phyloP scores from a whole-genome alignment of 2,797 vertebrate species.

The Gadopsis bispinosus region DNA sequence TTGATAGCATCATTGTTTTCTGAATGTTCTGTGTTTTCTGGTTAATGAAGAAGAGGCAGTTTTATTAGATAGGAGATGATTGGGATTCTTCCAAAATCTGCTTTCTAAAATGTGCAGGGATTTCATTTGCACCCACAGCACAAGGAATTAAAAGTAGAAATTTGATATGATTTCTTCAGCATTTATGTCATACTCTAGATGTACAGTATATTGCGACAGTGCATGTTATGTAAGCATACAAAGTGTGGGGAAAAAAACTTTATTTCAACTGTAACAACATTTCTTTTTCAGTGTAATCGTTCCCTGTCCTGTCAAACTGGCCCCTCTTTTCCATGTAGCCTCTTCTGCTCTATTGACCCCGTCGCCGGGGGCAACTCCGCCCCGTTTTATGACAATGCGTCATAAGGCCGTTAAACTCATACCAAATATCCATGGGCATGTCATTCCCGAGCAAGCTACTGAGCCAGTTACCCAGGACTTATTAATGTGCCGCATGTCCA shows the following conservation, averaged over 20 bases:
- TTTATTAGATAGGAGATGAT: slow-evolving; percentile 12
- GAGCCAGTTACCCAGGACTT: too few species aligned
- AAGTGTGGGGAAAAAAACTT: not conserved
- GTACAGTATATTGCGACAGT: not conserved
- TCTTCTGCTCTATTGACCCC: too few species aligned
- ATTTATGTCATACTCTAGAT: not conserved
- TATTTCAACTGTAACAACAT: not conserved
- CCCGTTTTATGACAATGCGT: too few species aligned
- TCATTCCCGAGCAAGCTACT: too few species aligned
- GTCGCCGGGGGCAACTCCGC: too few species aligned
- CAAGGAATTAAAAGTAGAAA: slow-evolving; percentile 2
- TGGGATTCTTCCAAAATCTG: slow-evolving; percentile 25
- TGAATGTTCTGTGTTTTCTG: slow-evolving; percentile 39
- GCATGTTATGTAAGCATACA: not conserved
- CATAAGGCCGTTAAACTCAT: too few species aligned
- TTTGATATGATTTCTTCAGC: not conserved
- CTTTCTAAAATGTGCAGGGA: not conserved
- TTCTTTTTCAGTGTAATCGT: slow-evolving; percentile 21
- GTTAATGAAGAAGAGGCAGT: slow-evolving; percentile 27
- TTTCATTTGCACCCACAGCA: slow-evolving; percentile 14
- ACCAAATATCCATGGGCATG: too few species aligned
- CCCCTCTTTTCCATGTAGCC: slow-evolving; percentile 9
- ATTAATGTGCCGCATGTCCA: slow-evolving; percentile 6
- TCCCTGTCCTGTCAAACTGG: slow-evolving; percentile 49
- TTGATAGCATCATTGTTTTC: slow-evolving; percentile 35